These are phyloP conservation scores for Bruchidius siliquastri DNA, from an alignment of 2,888 invertebrate genomes.

Conservation along the genomic window DNA sequence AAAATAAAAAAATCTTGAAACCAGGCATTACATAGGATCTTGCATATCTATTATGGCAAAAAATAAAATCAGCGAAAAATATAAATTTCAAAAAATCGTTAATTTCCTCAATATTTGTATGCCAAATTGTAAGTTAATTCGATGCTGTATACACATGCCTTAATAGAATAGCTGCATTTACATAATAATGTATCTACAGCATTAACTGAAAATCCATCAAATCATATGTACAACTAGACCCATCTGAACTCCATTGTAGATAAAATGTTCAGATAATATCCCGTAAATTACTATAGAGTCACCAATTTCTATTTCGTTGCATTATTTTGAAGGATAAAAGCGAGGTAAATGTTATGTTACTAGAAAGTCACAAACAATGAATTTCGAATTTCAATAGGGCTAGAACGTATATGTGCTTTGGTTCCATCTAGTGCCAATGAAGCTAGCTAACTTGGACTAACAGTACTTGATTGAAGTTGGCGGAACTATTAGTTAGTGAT, in stretches of 20 bases:
- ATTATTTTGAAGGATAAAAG: too few species aligned
- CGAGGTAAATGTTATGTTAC: too few species aligned
- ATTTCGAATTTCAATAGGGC: too few species aligned
- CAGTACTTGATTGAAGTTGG: too few species aligned
- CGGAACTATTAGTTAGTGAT: too few species aligned
- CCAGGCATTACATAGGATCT: neutral
- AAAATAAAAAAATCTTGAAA: constrained; percentile 15
- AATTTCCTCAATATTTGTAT: neutral
- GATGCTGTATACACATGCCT: neutral
- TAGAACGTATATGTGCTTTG: too few species aligned
- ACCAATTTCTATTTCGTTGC: too few species aligned
- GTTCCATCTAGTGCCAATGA: too few species aligned
- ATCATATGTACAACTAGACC: neutral
- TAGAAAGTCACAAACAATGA: too few species aligned
- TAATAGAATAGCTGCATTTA: neutral
- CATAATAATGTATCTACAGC: neutral
- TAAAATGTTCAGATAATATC: too few species aligned
- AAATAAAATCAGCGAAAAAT: neutral
- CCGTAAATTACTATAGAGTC: too few species aligned
- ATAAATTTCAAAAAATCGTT: neutral
- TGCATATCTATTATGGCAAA: neutral
- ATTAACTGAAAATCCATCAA: neutral
- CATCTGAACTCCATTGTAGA: neutral
- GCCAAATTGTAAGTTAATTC: neutral
- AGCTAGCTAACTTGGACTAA: too few species aligned